Base-by-base conservation (phyloP, 2,113 vertebrate genomes). In the Hippolais icterina region DNA sequence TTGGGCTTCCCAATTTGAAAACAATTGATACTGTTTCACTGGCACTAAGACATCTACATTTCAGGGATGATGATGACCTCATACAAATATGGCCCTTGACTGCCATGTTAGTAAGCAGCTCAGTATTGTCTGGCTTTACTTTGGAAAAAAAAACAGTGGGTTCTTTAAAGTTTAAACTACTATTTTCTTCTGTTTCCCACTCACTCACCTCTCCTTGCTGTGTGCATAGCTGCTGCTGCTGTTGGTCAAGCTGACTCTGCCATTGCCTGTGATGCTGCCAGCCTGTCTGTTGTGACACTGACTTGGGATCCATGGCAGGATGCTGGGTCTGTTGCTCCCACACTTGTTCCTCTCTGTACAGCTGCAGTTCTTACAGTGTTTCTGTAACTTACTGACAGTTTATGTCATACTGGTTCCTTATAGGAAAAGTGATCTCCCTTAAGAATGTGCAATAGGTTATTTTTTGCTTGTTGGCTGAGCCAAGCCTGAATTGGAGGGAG, bases 251-350 rank as follows among this genome's bases (percentile, higher is more conserved):
- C 33, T 9, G 9, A 25, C 27, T 59, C 41, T 75, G 31, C 52
- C 28, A 2, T 8, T 47, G 25, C 49, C 31, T 68, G 13, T 72
- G 68, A 13, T 24, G 12, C 18, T 41, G 35, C 50, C 27, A 15
- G 60, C 59, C 35, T 80, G 10, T 24, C 64, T 59, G 0, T 7
- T 74, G 44, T 39, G 31, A 47, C 20, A 6, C n/a, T n/a, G 65
- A 16, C 28, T 76, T 65, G 7, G 37, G n/a, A 35, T 44, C 39
- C 20, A 10, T 1, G 3, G 31, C 44, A 64, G 64, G 35, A 66
- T 0, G 2, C 35, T 22, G 46, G 1, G 2, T n/a, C 52, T 72
- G 6, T 24, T 63, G 27, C 17, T 84, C 27, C 28, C 15, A 1
- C 21, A 6, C 29, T 86, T 46, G 8, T 60, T 31, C 37, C 15